phyloP scores from a whole-genome alignment of 2,797 vertebrate species.

The Pseudopleuronectes americanus region DNA sequence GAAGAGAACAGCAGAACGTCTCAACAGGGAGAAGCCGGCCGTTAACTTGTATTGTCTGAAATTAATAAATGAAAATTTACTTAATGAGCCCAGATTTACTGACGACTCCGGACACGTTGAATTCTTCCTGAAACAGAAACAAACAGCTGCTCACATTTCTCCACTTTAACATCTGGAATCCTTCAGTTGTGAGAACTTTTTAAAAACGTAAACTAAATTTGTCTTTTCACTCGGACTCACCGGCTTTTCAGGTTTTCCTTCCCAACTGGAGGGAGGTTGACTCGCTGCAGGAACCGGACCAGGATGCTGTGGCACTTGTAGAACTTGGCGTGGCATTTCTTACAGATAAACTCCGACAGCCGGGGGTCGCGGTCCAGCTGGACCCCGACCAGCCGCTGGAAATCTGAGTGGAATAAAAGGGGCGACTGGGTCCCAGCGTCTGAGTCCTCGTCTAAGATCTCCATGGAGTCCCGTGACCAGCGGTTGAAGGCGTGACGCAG shows the following conservation, averaged over 20 bases:
- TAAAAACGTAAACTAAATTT: neutral
- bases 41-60: neutral
- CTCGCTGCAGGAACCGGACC: constrained; percentile 89
- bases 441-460: constrained; percentile 63
- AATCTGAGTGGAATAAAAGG: constrained; percentile 89
- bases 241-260: constrained; percentile 70
- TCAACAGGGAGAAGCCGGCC: neutral
- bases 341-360: constrained; percentile 92
- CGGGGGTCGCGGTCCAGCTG: constrained; percentile 86
- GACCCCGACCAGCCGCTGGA: constrained; percentile 92
- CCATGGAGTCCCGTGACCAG: constrained; percentile 70
- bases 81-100: constrained; percentile 33
- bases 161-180: neutral
- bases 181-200: too few species aligned
- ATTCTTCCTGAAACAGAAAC: constrained; percentile 67
- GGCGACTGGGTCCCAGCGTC: constrained; percentile 71
- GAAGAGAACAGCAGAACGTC: neutral
- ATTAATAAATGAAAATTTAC: constrained; percentile 56
- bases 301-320: constrained; percentile 94
- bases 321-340: constrained; percentile 94
- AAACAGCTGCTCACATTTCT: neutral
- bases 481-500: constrained; percentile 89
- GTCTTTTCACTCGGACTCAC: constrained; percentile 66
- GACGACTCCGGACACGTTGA: constrained; percentile 48
- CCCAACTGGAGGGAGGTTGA: constrained; percentile 85